Conservation (phyloP, 2,888 invertebrate genomes). For the Campoletis raptor region DNA sequence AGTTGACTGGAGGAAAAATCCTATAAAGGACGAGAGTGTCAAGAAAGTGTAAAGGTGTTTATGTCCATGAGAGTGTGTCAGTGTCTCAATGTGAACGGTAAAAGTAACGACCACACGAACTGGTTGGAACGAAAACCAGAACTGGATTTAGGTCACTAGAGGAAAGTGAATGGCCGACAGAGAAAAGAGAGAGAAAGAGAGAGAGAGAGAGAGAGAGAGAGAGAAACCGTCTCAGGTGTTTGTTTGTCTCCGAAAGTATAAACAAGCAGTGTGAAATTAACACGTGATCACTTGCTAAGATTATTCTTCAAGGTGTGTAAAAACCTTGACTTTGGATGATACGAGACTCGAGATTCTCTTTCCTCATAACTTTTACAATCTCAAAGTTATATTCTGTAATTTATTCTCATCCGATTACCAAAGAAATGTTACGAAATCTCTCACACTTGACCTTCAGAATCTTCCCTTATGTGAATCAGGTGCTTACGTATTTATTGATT, state of each 20-base stretch:
- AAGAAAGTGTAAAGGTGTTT: neutral
- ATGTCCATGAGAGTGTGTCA: constrained; percentile 1
- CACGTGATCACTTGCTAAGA: neutral
- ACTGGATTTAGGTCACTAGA: constrained; percentile 77
- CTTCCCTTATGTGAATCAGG: neutral
- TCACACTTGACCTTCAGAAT: neutral
- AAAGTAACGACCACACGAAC: constrained; percentile 70
- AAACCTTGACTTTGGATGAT: constrained; percentile 68
- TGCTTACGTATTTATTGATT: neutral
- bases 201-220: neutral
- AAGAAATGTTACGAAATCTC: constrained; percentile 9
- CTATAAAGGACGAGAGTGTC: constrained; percentile 20
- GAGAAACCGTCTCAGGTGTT: neutral
- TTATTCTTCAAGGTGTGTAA: constrained; percentile 7
- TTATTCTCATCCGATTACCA: constrained; percentile 25
- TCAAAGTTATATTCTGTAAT: constrained; percentile 22
- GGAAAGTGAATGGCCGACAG: constrained; percentile 79
- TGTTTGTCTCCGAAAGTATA: constrained; percentile 13
- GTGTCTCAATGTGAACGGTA: constrained; percentile 68
- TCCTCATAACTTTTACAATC: constrained; percentile 1
- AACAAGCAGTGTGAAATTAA: neutral
- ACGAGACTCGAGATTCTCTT: neutral
- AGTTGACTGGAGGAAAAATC: neutral
- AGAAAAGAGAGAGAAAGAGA: neutral
- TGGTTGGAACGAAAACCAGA: constrained; percentile 72